Percentiles rank a stretch among this genome's conserved stretches.
Conservation (phyloP, 2,113 vertebrate species). For the Carettochelys insculpta region DNA sequence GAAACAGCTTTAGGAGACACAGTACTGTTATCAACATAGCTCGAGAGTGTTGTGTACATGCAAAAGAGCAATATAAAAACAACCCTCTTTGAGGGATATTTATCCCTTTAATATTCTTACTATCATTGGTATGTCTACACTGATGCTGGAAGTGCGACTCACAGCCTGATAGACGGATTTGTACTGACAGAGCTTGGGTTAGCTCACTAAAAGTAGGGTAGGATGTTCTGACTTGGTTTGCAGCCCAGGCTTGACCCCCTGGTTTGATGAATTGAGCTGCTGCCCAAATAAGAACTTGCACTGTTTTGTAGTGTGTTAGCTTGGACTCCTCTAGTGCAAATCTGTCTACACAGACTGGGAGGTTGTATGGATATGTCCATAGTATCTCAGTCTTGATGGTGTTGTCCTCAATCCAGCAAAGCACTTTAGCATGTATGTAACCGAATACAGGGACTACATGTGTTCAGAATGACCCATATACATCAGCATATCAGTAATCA, state of each 20-base stretch:
- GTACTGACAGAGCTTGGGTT: neutral
- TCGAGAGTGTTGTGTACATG: neutral
- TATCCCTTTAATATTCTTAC: neutral
- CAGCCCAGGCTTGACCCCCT: neutral
- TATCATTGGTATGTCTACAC: neutral
- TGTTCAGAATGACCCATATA: neutral
- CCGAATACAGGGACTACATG: neutral
- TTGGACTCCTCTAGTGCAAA: neutral
- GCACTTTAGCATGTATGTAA: neutral
- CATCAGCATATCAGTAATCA: neutral
- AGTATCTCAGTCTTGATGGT: neutral
- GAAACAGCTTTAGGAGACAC: conserved; percentile 82
- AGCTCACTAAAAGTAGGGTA: neutral
- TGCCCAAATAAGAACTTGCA: neutral
- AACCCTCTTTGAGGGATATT: neutral
- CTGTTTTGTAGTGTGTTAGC: neutral
- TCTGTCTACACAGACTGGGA: neutral
- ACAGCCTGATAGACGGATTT: neutral
- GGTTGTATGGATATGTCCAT: neutral
- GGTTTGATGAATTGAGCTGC: neutral
- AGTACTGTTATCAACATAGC: conserved; percentile 70
- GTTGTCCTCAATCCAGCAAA: neutral
- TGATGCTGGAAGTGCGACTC: neutral
- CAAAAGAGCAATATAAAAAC: neutral
- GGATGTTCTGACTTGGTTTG: neutral